Base-by-base conservation (phyloP, 1,140 invertebrate genomes). In the Micrasema longulum region DNA sequence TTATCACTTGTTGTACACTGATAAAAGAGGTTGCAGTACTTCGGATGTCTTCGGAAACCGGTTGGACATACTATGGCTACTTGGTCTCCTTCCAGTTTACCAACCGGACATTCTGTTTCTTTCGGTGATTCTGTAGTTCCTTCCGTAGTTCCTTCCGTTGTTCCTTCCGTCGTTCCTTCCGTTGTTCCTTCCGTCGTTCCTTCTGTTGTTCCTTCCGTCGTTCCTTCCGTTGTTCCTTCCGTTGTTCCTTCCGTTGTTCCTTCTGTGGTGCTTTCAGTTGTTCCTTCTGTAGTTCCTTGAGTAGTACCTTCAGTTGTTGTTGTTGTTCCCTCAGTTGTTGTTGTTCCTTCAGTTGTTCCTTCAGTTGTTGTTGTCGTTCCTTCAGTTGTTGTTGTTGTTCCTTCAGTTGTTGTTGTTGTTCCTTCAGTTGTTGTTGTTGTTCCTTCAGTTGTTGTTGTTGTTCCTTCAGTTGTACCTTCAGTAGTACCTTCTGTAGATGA, bases 21-120 rank as follows among this genome's bases (percentile, higher is more conserved):
- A 77, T 95, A 95, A 81, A 95, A 93, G 45, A 93, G 80, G 78
- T 94, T 92, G 77, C 94, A 95, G 77, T 92, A 90, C 79, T 93
- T 91, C 0, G 93, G 92, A 86, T 95, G 93, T 72, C 92, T 87
- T 77, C 87, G 87, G 82, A 95, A 95, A 36, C 92, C 92, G 36
- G 92, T 92, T 12, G 93, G 93, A 78, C 93, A 95, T 3, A 92
- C 88, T 50, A 91, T 86, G 5, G 88, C 80, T 66, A 90, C 84
- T 82, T 95, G 92, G 67, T 92, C 89, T 5, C 89, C 88, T 38
- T 86, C 83, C 6, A 86, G 84, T 69, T 85, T 72, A 2, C 72
- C 72, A n/a, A 73, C 72, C 5, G 87, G 87, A 73, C 87, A 88
- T 3, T 82, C 76, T 65, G 81, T 78, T 14, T 57, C 26, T 16